Conservation (phyloP, 2,888 invertebrate genomes). For the Cybosia mesomella region DNA sequence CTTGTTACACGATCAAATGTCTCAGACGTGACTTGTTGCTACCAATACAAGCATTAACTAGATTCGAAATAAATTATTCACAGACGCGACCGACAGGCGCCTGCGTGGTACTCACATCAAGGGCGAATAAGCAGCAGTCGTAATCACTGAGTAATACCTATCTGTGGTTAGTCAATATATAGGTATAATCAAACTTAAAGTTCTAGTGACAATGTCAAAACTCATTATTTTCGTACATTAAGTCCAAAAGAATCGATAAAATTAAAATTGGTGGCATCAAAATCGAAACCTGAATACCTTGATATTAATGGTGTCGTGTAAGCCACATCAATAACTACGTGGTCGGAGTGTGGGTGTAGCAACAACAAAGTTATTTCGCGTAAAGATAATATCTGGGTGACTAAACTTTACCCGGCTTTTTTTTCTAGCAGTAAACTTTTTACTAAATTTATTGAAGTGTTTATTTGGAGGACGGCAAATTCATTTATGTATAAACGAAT, state of each 20-base stretch:
- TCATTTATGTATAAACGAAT: slow-evolving; percentile 18
- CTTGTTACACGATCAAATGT: slow-evolving; percentile 83
- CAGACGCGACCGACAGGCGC: slow-evolving; percentile 71
- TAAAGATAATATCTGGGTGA: too few relatives aligned
- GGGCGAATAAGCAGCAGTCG: slow-evolving; percentile 59
- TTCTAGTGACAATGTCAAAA: slow-evolving; percentile 17
- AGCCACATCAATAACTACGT: slow-evolving; percentile 56
- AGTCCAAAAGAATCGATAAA: slow-evolving; percentile 44
- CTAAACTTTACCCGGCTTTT: too few relatives aligned
- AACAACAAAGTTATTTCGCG: slow-evolving; percentile 48
- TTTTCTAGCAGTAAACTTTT: slow-evolving; percentile 34
- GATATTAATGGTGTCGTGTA: slow-evolving; percentile 55
- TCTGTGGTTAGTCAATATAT: slow-evolving; percentile 17
- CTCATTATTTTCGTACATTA: slow-evolving; percentile 30
- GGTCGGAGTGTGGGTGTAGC: slow-evolving; percentile 51
- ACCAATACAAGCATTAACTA: slow-evolving; percentile 79
- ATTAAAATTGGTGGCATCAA: slow-evolving; percentile 48
- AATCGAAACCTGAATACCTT: slow-evolving; percentile 53
- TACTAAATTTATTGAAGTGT: slow-evolving; percentile 35
- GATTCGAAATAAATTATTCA: slow-evolving; percentile 78
- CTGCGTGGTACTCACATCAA: slow-evolving; percentile 62
- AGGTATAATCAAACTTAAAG: slow-evolving; percentile 16
- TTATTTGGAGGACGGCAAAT: slow-evolving; percentile 37
- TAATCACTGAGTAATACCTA: slow-evolving; percentile 49
- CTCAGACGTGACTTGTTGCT: slow-evolving; percentile 81